Percentiles rank a stretch among this genome's conserved stretches.
These are phyloP conservation scores for Neoascia interrupta DNA, from an alignment of 2,888 invertebrate genomes.

Conservation along the genomic window DNA sequence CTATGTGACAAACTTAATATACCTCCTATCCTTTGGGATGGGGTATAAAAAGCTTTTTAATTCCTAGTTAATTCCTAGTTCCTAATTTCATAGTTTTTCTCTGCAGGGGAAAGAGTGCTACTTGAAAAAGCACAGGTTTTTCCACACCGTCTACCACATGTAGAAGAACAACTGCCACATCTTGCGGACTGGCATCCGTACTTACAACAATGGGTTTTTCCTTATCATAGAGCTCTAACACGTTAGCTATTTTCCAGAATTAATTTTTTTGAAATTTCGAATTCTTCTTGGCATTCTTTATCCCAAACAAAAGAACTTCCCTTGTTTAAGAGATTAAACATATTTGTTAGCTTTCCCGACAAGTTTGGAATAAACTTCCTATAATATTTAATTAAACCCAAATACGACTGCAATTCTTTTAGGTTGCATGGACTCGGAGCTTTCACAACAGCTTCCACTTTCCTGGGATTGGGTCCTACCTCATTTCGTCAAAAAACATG, in stretches of 20 bases:
- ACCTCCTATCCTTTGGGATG: no score
- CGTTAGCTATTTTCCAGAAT: constrained; percentile 8
- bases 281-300: constrained; percentile 15
- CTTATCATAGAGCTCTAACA: constrained; percentile 2
- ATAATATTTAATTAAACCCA: constrained; percentile 22
- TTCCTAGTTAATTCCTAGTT: no score
- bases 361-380: constrained; percentile 25
- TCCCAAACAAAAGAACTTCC: background rate
- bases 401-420: constrained; percentile 13
- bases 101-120: constrained; percentile 17
- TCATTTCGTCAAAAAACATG: constrained; percentile 14
- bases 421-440: background rate
- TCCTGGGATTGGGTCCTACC: constrained; percentile 22
- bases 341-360: background rate
- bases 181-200: constrained; percentile 9
- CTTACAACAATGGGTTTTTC: constrained; percentile 10
- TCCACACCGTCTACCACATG: constrained; percentile 1
- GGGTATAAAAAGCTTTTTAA: no score
- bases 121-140: constrained; percentile 12
- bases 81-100: constrained; percentile 70
- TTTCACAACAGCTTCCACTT: background rate
- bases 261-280: constrained; percentile 6
- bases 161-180: constrained; percentile 1
- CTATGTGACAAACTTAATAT: no score
- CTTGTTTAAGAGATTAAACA: constrained; percentile 13